A percentile compares a stretch with the other conserved stretches of the same genome.
Evolutionary conservation across 2,888 invertebrate species (phyloP).

Genomic region (Pheosia tremula): DNA sequence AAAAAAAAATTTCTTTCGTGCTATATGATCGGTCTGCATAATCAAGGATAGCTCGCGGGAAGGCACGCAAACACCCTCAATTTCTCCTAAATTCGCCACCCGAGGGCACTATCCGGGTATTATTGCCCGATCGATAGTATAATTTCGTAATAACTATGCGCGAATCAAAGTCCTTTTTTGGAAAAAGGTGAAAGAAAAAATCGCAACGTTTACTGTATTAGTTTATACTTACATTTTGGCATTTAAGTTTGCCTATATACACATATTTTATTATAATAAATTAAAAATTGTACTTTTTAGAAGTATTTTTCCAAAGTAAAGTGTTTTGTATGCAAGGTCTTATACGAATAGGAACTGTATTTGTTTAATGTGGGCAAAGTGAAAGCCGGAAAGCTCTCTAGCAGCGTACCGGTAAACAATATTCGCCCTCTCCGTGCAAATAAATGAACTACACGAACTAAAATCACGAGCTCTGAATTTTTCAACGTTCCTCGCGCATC

Average conservation of each 20-base stretch:
- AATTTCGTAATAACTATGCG: conserved; percentile 74
- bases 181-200: conserved; percentile 41
- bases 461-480: conserved; percentile 81
- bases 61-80: conserved; percentile 74
- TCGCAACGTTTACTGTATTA: conserved; percentile 12
- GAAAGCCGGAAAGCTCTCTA: conserved; percentile 57
- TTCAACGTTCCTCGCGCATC: conserved; percentile 75
- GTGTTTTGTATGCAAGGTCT: background rate
- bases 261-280: too few species aligned
- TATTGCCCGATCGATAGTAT: conserved; percentile 79
- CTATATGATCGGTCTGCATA: conserved; percentile 70
- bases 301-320: background rate
- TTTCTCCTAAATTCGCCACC: conserved; percentile 80
- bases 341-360: conserved; percentile 22
- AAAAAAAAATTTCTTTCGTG: conserved; percentile 52
- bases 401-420: conserved; percentile 63
- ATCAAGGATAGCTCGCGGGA: conserved; percentile 66
- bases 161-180: conserved; percentile 60
- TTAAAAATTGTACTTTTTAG: too few species aligned
- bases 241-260: too few species aligned
- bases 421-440: conserved; percentile 66
- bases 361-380: conserved; percentile 49
- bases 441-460: conserved; percentile 78
- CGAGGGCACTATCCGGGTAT: conserved; percentile 71
- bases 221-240: too few species aligned